Percentiles rank a stretch among this genome's conserved stretches.
phyloP scores from a whole-genome alignment of 2,113 vertebrate genomes.

The Sigmodon hispidus region DNA sequence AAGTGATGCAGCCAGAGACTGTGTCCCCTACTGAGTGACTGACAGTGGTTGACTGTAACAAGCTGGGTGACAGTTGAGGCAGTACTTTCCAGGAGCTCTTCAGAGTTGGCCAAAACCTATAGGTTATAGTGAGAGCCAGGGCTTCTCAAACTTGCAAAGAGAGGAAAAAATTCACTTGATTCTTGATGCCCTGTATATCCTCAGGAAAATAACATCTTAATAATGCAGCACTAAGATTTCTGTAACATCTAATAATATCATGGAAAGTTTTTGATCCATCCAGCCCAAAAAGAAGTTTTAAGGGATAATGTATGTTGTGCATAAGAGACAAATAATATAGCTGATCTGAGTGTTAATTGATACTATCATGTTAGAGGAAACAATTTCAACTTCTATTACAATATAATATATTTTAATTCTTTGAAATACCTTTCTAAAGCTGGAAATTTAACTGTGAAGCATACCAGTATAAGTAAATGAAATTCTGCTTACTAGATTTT shows the following conservation, averaged over 20 bases:
- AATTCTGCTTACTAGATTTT: background rate
- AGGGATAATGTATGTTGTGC: background rate
- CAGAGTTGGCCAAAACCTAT: background rate
- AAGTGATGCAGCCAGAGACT: slow-evolving; percentile 4
- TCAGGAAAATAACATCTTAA: slow-evolving; percentile 28
- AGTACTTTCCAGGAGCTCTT: background rate
- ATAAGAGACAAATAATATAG: background rate
- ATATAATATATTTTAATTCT: background rate
- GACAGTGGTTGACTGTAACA: background rate
- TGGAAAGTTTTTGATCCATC: background rate
- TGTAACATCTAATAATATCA: background rate
- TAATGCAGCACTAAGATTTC: slow-evolving; percentile 4
- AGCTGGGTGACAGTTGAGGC: background rate
- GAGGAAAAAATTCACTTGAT: background rate
- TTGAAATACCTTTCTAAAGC: background rate
- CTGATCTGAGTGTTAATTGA: background rate
- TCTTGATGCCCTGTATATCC: background rate
- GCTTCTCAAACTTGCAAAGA: background rate
- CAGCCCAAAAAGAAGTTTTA: background rate
- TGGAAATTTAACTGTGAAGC: slow-evolving; percentile 15
- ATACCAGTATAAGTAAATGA: background rate
- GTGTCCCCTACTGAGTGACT: background rate
- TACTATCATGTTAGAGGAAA: slow-evolving; percentile 4
- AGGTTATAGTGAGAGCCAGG: background rate
- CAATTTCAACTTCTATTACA: background rate